These are phyloP conservation scores for Dinothrombium tinctorium DNA, from an alignment of 1,140 invertebrate genomes.

Conservation along the genomic window DNA sequence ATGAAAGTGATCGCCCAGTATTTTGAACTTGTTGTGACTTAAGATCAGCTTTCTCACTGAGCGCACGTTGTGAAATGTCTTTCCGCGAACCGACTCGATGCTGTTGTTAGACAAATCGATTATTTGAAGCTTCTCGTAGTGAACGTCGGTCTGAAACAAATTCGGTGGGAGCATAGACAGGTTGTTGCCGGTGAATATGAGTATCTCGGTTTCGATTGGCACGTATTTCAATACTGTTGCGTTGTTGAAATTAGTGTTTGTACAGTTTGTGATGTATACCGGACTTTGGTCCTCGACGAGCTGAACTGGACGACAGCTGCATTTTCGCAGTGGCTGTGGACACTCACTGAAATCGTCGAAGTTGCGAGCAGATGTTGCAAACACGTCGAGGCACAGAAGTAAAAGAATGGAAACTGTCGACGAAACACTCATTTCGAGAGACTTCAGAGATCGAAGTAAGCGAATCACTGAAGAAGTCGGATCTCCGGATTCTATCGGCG, in stretches of 20 bases:
- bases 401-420: too few species aligned
- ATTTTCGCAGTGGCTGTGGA: too few species aligned
- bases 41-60: constrained; percentile 42
- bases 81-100: constrained; percentile 45
- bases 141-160: constrained; percentile 34
- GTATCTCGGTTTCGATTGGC: constrained; percentile 35
- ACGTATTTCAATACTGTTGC: constrained; percentile 32
- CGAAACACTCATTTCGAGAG: too few species aligned
- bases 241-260: constrained; percentile 32
- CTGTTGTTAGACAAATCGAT: constrained; percentile 52
- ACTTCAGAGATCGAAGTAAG: too few species aligned
- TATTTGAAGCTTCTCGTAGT: constrained; percentile 31
- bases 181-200: constrained; percentile 47
- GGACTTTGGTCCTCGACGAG: too few species aligned
- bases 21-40: constrained; percentile 43
- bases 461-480: too few species aligned
- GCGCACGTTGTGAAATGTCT: constrained; percentile 46
- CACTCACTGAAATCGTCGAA: too few species aligned
- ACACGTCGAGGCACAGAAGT: too few species aligned
- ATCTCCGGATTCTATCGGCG: too few species aligned
- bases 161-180: constrained; percentile 39
- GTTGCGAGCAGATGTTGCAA: too few species aligned
- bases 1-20: constrained; percentile 33
- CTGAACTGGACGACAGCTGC: too few species aligned
- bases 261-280: constrained; percentile 52